Evolutionary conservation across 2,797 vertebrate species (phyloP).

Genomic region (Chiroxiphia lanceolata): DNA sequence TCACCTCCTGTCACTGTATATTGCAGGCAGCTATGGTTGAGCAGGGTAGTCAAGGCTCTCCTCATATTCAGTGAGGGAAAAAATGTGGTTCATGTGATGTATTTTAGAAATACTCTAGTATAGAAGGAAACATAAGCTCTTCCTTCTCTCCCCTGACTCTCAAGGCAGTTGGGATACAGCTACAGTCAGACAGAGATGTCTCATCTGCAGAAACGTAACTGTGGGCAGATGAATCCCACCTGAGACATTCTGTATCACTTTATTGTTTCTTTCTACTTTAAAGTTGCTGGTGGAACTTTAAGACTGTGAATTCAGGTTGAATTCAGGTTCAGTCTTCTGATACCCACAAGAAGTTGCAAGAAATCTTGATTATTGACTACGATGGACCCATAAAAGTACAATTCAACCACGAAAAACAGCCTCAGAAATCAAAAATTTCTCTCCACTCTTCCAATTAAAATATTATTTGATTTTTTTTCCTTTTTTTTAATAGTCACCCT

Average conservation of each 20-base stretch:
- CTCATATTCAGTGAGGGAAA: not conserved
- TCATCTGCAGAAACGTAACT: not conserved
- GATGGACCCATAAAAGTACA: not conserved
- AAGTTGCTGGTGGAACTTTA: not conserved
- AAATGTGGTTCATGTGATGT: not conserved
- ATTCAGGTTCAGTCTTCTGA: not conserved
- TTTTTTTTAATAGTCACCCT: not conserved
- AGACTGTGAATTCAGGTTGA: not conserved
- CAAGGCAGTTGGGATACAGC: not conserved
- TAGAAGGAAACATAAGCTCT: not conserved
- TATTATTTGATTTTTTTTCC: not conserved
- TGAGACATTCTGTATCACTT: not conserved
- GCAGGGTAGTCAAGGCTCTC: too few relatives aligned
- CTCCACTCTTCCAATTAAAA: not conserved
- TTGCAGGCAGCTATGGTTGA: not conserved
- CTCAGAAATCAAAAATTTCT: not conserved
- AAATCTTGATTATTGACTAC: not conserved
- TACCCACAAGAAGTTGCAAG: not conserved
- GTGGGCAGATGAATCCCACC: not conserved
- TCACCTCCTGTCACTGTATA: not conserved
- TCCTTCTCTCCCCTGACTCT: not conserved
- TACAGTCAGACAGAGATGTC: not conserved
- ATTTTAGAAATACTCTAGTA: not conserved
- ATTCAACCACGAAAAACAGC: not conserved
- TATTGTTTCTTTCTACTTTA: not conserved